These are phyloP conservation scores for Isoperla grammatica DNA, from an alignment of 2,888 invertebrate genomes.

Conservation along the genomic window DNA sequence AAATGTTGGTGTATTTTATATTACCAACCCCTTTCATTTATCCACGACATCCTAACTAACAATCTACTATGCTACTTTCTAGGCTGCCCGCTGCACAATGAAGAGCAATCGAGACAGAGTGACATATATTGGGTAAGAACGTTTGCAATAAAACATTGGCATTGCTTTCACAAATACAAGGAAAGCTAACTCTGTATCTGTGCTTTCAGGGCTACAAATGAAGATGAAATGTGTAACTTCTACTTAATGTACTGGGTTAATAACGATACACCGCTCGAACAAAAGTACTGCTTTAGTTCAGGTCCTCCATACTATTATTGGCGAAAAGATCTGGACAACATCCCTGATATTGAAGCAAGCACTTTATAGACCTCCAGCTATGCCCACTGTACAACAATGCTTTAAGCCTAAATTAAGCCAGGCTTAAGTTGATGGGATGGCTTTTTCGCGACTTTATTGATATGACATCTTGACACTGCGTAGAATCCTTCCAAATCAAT, in stretches of 20 bases:
- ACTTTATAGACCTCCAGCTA: constrained; percentile 37
- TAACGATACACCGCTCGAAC: constrained; percentile 62
- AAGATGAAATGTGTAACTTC: constrained; percentile 95
- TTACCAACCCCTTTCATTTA: too few relatives aligned
- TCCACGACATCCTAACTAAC: too few relatives aligned
- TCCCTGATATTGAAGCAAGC: constrained; percentile 68
- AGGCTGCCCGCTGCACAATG: constrained; percentile 92
- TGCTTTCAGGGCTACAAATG: constrained; percentile 63
- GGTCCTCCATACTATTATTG: constrained; percentile 87
- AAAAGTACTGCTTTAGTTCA: constrained; percentile 74
- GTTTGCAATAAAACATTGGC: neutral
- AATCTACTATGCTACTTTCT: constrained; percentile 33
- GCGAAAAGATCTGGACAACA: constrained; percentile 64
- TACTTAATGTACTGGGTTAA: constrained; percentile 92
- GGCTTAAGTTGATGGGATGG: neutral
- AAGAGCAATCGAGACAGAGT: constrained; percentile 58
- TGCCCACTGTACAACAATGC: neutral
- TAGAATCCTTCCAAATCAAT: too few relatives aligned
- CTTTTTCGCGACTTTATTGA: too few relatives aligned
- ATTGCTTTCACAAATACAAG: too few relatives aligned
- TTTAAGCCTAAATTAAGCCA: too few relatives aligned
- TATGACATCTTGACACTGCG: too few relatives aligned
- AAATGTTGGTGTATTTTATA: too few relatives aligned
- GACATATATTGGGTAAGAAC: constrained; percentile 68
- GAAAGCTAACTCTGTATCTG: constrained; percentile 20